Percentiles rank a stretch among this genome's conserved stretches.
phyloP scores from a whole-genome alignment of 2,113 vertebrate genomes.

The Polypterus senegalus region DNA sequence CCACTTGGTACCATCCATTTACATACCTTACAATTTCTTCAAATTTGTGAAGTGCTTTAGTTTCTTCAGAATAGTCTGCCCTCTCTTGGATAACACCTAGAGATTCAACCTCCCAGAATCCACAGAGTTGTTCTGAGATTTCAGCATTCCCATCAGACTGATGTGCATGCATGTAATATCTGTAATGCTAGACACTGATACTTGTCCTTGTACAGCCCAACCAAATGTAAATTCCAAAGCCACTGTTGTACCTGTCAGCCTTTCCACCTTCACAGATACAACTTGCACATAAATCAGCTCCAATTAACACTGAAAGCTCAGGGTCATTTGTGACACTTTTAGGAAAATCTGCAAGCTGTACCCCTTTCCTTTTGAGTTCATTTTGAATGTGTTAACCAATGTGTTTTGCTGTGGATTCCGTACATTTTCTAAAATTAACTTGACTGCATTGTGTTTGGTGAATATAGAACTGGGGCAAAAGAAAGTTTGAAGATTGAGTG shows the following conservation, averaged over 20 bases:
- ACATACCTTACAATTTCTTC: constrained; percentile 1
- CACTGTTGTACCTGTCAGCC: neutral
- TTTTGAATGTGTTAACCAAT: neutral
- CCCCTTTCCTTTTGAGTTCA: neutral
- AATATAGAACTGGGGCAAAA: neutral
- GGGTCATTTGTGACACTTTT: too few species aligned
- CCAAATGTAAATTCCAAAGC: constrained; percentile 3
- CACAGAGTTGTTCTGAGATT: constrained; percentile 1
- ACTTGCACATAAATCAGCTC: too few species aligned
- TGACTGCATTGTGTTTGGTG: too few species aligned
- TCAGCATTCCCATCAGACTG: neutral
- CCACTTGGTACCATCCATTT: neutral
- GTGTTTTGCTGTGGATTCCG: neutral
- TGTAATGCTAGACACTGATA: constrained; percentile 1
- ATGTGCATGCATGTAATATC: neutral
- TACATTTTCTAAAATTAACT: too few species aligned
- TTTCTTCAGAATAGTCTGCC: neutral
- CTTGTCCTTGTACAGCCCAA: constrained; percentile 5
- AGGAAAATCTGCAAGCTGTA: constrained; percentile 1
- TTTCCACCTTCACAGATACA: neutral
- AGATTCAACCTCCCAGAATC: constrained; percentile 2
- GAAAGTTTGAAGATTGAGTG: neutral
- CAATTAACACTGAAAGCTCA: too few species aligned
- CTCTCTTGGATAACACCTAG: constrained; percentile 1
- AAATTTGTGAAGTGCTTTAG: neutral